Conservation (phyloP, 1,140 invertebrate genomes). For the Drosophila bocqueti region DNA sequence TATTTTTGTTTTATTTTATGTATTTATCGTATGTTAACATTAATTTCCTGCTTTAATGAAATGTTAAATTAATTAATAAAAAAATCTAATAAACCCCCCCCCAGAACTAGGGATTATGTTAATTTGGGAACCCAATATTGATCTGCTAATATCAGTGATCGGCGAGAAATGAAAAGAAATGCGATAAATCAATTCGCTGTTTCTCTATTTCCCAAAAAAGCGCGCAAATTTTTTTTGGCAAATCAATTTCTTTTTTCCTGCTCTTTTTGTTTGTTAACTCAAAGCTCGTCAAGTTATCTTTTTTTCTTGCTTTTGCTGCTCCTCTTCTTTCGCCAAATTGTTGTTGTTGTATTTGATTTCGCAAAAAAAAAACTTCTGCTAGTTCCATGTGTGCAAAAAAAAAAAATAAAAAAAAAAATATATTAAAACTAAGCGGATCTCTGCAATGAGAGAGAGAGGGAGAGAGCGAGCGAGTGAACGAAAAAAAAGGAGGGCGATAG, state of each 20-base stretch:
- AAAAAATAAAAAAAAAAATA: conserved; percentile 22
- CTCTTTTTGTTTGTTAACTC: conserved; percentile 38
- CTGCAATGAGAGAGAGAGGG: conserved; percentile 1
- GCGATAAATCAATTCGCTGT: conserved; percentile 23
- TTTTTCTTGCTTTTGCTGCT: conserved; percentile 29
- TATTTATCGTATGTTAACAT: no score
- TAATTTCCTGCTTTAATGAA: not conserved
- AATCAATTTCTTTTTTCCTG: conserved; percentile 13
- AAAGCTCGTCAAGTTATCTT: conserved; percentile 51
- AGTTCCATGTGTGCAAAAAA: conserved; percentile 44
- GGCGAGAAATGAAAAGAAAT: conserved; percentile 1
- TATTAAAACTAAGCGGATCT: conserved; percentile 28
- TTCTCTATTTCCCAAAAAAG: conserved; percentile 23
- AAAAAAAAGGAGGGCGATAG: conserved; percentile 14
- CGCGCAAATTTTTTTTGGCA: conserved; percentile 37
- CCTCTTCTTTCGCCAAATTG: conserved; percentile 60
- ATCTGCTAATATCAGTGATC: conserved; percentile 16
- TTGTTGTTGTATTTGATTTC: conserved; percentile 27
- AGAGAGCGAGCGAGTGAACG: conserved; percentile 3
- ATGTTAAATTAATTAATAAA: not conserved
- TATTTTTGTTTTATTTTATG: no score
- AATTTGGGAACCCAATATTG: conserved; percentile 7
- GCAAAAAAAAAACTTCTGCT: conserved; percentile 34
- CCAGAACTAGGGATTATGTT: not conserved
- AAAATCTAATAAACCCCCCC: no score